Conservation (phyloP, 2,888 invertebrate species). For the Melanostoma scalare region DNA sequence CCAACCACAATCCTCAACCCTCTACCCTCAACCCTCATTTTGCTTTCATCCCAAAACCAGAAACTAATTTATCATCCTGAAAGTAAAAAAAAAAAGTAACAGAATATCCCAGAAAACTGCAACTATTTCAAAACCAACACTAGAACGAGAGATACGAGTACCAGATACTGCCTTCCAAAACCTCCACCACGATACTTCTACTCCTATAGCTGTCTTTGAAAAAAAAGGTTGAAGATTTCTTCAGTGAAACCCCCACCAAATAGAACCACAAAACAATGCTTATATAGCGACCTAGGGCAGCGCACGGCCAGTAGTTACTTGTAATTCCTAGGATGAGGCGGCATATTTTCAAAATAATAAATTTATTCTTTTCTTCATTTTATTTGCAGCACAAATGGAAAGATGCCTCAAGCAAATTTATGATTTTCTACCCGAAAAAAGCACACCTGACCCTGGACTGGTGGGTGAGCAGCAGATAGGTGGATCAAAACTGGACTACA, state of each 20-base stretch:
- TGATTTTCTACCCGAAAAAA: constrained; percentile 48
- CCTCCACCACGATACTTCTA: background rate
- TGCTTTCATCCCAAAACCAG: constrained; percentile 68
- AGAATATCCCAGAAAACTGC: constrained; percentile 61
- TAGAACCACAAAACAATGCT: constrained; percentile 51
- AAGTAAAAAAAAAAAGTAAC: constrained; percentile 40
- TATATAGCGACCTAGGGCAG: constrained; percentile 25
- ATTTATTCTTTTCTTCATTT: constrained; percentile 67
- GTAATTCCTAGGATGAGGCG: constrained; percentile 64
- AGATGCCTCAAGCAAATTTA: constrained; percentile 63
- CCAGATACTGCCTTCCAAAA: constrained; percentile 50
- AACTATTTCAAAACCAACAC: constrained; percentile 72
- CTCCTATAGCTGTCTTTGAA: constrained; percentile 16
- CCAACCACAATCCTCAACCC: constrained; percentile 49
- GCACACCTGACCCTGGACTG: constrained; percentile 47
- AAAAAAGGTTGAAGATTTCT: constrained; percentile 42
- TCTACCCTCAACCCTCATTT: constrained; percentile 9
- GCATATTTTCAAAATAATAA: constrained; percentile 72
- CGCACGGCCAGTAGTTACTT: constrained; percentile 41
- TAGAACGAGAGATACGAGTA: constrained; percentile 51
- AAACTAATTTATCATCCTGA: constrained; percentile 72
- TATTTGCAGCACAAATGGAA: constrained; percentile 64
- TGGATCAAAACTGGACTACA: constrained; percentile 59
- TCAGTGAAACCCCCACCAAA: background rate
- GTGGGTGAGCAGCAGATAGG: constrained; percentile 26